Percentiles rank a stretch among this genome's conserved stretches.
phyloP scores from a whole-genome alignment of 2,797 vertebrate genomes.

The Myioborus melanocephalus region DNA sequence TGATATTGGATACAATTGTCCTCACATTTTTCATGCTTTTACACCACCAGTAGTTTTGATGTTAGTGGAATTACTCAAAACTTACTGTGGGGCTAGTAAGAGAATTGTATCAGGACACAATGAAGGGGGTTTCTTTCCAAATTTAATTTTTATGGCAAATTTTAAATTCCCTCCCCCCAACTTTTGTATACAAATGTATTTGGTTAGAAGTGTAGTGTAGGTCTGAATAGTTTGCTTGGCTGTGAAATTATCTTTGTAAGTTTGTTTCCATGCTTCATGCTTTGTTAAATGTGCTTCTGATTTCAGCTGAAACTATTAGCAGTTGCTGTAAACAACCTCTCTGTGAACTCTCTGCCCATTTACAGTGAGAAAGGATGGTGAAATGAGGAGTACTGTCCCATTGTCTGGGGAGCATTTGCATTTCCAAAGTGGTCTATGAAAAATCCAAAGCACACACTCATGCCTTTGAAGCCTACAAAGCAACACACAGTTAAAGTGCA shows the following conservation, averaged over 20 bases:
- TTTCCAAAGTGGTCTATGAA: background rate
- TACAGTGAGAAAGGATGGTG: background rate
- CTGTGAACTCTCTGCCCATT: background rate
- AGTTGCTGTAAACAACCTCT: background rate
- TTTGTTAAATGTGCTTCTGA: conserved; percentile 30
- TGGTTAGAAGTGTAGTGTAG: background rate
- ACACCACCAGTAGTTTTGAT: background rate
- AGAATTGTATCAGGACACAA: background rate
- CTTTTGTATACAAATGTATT: background rate
- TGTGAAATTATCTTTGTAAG: conserved; percentile 17
- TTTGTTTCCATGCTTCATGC: background rate
- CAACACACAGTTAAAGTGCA: background rate
- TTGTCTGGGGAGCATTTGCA: background rate
- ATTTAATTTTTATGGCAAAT: background rate
- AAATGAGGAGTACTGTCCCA: background rate
- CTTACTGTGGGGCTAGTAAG: background rate
- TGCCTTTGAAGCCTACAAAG: background rate
- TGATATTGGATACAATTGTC: background rate
- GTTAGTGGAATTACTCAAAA: background rate
- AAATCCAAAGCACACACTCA: background rate
- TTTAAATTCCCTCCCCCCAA: background rate
- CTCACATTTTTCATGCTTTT: background rate
- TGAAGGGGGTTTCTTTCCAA: background rate
- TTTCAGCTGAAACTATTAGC: conserved; percentile 2
- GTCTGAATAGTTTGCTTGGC: conserved; percentile 23